Base-by-base conservation (phyloP, 2,797 vertebrate genomes). In the Gambusia yucatana region DNA sequence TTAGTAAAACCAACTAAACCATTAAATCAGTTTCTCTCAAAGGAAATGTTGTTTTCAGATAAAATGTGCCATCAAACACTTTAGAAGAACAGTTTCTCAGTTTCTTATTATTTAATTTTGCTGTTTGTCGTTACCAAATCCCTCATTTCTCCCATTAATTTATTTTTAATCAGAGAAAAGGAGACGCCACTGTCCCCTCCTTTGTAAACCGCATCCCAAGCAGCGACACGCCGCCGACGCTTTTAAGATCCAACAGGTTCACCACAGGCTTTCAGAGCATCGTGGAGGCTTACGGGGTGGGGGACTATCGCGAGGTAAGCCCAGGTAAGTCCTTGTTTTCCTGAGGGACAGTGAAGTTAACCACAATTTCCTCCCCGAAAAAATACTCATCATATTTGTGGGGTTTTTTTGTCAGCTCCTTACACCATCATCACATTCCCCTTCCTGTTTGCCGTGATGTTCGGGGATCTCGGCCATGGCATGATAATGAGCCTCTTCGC, bases 401-500 rank as follows among this genome's bases (percentile, higher is more conserved):
- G 11, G 44, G 2, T 1, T 59, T 14, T 11, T 0, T 20, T 41
- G 17, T 39, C 95, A 99, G 98, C 97, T 79, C 97, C 97, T 36
- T 99, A 96, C 73, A 98, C 97, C 85, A 96, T 98, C 92, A 95
- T 99, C 94, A 99, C 98, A 0, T 99, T 99, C 87, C 98, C 98
- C 9, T 99, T 99, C 78, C 86, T 99, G 86, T 99, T 99, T 2
- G 98, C 97, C 0, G 97, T 99, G 78, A 99, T 99, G 98, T 99
- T 99, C 25, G 98, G 98, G 25, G 98, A 99, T 93, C 94, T 97
- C 0, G 98, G 98, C 0, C 98, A 99, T 0, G 98, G 98, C 57
- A 84, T 95, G 4, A 92, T 99, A 25, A 97, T 99, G 97, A 94
- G 96, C 44, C 16, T 97, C 0, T 98, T 98, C 55, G 97, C 97